These are phyloP conservation scores for Acanthurus lineatus DNA, from an alignment of 2,797 vertebrate species.

Conservation along the genomic window DNA sequence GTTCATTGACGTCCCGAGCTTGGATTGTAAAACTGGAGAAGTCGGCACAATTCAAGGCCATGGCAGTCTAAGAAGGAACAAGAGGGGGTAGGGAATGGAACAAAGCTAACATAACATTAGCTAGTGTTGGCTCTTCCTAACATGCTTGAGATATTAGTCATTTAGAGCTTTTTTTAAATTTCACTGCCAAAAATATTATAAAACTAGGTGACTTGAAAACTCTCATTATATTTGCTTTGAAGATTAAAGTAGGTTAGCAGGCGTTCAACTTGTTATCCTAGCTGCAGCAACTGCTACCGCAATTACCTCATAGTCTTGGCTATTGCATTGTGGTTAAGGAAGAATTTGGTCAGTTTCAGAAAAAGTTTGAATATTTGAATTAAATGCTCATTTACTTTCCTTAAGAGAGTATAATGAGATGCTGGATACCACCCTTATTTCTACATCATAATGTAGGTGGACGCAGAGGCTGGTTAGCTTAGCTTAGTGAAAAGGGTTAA, in stretches of 20 bases:
- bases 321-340: background rate
- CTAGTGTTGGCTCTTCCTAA: background rate
- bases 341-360: background rate
- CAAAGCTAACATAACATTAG: background rate
- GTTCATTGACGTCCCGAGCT: too few species aligned
- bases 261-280: background rate
- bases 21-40: background rate
- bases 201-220: background rate
- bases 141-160: background rate
- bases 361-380: background rate
- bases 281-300: background rate
- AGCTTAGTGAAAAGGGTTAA: background rate
- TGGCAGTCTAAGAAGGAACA: background rate
- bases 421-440: background rate
- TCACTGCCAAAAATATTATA: conserved; percentile 2
- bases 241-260: background rate
- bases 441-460: too few species aligned
- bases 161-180: background rate
- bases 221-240: background rate
- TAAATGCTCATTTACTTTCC: background rate
- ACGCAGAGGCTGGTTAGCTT: background rate
- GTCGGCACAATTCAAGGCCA: background rate
- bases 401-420: background rate
- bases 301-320: background rate
- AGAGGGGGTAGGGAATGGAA: background rate